Evolutionary conservation across 2,888 invertebrate species (phyloP).

Genomic region (Anoplius nigerrimus): DNA sequence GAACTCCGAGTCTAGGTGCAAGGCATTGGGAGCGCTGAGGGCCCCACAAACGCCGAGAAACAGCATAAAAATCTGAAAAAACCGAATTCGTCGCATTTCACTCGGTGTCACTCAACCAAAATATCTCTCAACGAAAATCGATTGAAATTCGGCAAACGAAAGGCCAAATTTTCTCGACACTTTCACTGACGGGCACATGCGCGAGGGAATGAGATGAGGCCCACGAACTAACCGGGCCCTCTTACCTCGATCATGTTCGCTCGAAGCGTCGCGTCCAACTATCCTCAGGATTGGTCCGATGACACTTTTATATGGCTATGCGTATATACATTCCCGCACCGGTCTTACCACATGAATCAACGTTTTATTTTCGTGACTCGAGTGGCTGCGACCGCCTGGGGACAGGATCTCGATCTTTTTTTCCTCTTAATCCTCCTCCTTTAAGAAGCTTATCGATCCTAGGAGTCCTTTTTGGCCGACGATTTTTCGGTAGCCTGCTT

Average conservation of each 20-base stretch:
- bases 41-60: conserved; percentile 46
- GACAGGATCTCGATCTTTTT: conserved; percentile 24
- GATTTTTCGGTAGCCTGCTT: background rate
- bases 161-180: too few relatives aligned
- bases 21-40: conserved; percentile 33
- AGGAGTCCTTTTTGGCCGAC: background rate
- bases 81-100: too few relatives aligned
- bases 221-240: background rate
- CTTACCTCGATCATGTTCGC: conserved; percentile 67
- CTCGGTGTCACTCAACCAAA: too few relatives aligned
- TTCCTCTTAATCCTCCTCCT: conserved; percentile 14
- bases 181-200: too few relatives aligned
- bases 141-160: too few relatives aligned
- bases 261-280: conserved; percentile 59
- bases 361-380: conserved; percentile 61
- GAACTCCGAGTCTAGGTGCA: conserved; percentile 30
- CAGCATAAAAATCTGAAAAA: conserved; percentile 53
- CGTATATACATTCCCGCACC: conserved; percentile 46
- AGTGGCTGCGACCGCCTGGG: conserved; percentile 19
- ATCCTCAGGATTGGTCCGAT: conserved; percentile 52
- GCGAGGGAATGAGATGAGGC: too few relatives aligned
- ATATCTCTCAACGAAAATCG: too few relatives aligned
- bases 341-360: conserved; percentile 58
- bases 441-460: conserved; percentile 9
- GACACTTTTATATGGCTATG: conserved; percentile 62